phyloP scores from a whole-genome alignment of 1,140 invertebrate genomes.

The Arctopsyche grandis region DNA sequence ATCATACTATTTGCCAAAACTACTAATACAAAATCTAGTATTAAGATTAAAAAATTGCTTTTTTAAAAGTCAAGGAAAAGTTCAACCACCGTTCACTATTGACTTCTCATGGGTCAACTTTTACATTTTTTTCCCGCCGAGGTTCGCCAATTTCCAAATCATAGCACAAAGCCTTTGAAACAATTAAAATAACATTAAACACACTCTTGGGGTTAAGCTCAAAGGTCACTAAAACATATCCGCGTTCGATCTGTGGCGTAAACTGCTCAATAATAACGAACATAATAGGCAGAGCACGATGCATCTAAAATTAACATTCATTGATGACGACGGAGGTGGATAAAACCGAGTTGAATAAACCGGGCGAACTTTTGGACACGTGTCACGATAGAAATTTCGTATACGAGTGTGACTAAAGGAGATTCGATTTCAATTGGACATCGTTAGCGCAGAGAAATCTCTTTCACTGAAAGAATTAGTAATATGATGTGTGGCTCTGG shows the following conservation, averaged over 20 bases:
- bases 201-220: no score
- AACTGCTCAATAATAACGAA: no score
- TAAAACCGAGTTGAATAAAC: not conserved
- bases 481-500: not conserved
- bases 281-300: no score
- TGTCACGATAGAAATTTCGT: not conserved
- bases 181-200: no score
- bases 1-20: no score
- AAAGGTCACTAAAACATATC: no score
- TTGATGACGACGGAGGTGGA: not conserved
- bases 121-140: not conserved
- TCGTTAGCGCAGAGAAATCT: not conserved
- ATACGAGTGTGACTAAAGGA: not conserved
- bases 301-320: not conserved
- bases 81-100: not conserved
- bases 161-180: no score
- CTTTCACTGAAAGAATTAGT: not conserved
- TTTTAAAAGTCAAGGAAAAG: conserved; percentile 23
- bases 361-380: not conserved
- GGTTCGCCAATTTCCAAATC: no score
- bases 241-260: no score
- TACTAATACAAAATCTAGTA: no score
- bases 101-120: not conserved
- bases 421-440: not conserved
- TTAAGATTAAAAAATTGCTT: no score